Percentiles rank a stretch among this genome's conserved stretches.
phyloP scores from a whole-genome alignment of 2,888 invertebrate genomes.

The Macrophya alboannulata region DNA sequence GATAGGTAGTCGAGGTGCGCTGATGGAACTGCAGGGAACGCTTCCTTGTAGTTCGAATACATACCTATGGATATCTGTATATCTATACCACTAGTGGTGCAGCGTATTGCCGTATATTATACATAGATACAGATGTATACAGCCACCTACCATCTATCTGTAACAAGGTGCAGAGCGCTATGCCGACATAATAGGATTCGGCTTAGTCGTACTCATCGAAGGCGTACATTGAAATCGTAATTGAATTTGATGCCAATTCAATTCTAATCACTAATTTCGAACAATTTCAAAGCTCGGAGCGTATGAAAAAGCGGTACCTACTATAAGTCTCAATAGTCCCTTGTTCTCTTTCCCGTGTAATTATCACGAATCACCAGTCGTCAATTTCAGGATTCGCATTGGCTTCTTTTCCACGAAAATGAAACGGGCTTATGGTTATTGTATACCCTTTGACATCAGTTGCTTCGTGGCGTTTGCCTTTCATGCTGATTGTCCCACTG shows the following conservation, averaged over 20 bases:
- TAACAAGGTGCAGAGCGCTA: constrained; percentile 31
- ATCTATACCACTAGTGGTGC: not conserved
- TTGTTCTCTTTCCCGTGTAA: constrained; percentile 10
- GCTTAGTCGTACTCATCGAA: constrained; percentile 31
- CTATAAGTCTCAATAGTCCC: not conserved
- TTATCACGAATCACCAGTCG: constrained; percentile 39
- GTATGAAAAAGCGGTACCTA: constrained; percentile 34
- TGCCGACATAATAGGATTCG: constrained; percentile 31
- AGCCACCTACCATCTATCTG: constrained; percentile 21
- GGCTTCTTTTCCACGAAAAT: constrained; percentile 8
- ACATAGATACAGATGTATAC: constrained; percentile 23
- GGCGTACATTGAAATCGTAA: constrained; percentile 35
- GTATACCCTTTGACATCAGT: not conserved
- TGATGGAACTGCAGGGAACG: constrained; percentile 38
- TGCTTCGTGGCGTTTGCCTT: constrained; percentile 1
- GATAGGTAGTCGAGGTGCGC: constrained; percentile 38
- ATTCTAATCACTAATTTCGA: constrained; percentile 39
- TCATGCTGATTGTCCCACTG: not conserved
- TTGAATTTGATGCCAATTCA: constrained; percentile 26
- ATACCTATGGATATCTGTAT: not conserved
- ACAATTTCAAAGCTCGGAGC: constrained; percentile 28
- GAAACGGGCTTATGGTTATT: not conserved
- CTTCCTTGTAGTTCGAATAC: constrained; percentile 35
- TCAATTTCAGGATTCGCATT: constrained; percentile 31
- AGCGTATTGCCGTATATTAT: constrained; percentile 25